These are phyloP conservation scores for Anas georgica DNA, from an alignment of 2,797 vertebrate species.

Conservation along the genomic window DNA sequence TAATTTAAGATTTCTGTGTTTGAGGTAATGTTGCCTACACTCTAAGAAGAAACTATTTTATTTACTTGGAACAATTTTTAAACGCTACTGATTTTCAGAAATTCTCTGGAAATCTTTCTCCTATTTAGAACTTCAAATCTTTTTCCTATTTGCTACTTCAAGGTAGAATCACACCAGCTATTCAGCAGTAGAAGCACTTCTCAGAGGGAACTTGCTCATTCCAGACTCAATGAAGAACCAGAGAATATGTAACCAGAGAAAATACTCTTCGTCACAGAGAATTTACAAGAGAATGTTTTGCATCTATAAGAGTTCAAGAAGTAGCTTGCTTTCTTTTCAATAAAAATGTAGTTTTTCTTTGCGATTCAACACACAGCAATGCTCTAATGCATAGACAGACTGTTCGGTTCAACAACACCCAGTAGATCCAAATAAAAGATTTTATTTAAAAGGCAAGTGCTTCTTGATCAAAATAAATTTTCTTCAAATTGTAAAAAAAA, in stretches of 20 bases:
- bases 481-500: neutral
- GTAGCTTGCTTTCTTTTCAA: neutral
- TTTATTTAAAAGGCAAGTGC: neutral
- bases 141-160: neutral
- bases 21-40: neutral
- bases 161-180: neutral
- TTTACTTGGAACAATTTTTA: neutral
- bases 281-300: neutral
- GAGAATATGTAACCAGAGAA: neutral
- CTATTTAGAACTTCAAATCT: neutral
- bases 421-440: neutral
- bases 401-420: neutral
- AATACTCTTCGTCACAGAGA: neutral
- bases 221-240: neutral
- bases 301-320: neutral
- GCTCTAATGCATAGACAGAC: neutral
- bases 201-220: neutral
- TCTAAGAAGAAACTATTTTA: neutral
- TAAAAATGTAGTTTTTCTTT: neutral
- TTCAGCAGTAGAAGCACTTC: neutral
- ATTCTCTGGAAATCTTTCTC: neutral
- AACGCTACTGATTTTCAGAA: neutral
- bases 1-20: neutral
- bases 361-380: neutral
- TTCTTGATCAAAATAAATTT: neutral